Base-by-base conservation (phyloP, 2,888 invertebrate species). In the Polyploca ridens region DNA sequence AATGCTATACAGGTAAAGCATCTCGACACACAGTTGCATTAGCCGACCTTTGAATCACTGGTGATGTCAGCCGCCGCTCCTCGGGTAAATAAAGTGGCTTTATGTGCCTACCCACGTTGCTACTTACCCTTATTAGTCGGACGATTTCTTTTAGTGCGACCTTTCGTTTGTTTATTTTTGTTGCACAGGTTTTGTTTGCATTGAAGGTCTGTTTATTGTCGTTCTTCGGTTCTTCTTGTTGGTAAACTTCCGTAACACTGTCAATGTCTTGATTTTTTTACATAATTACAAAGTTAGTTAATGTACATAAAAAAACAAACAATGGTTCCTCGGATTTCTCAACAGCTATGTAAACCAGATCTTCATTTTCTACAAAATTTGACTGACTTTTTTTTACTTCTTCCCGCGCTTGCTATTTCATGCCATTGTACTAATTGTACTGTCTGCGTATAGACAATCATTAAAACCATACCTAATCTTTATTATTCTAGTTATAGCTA, bases 31-130 rank as follows among this genome's bases (percentile, higher is more conserved):
- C 72, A 71, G 70, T 71, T 72, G 69, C 76, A 74, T 64, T 69
- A 66, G 58, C 58, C 66, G 69, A 82, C 79, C 80, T 78, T 82
- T 74, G 67, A 81, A 74, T 68, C 71, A 71, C 66, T 72, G 84
- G 69, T 87, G 88, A 87, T 84, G 82, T 87, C 88, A 87, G 64
- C 64, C 60, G 73, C 79, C 84, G 75, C 82, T 78, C 83, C 84
- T 81, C 73, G 62, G 64, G 71, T 72, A 74, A 76, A 72, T 67
- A 58, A 58, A 66, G 65, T 63, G 61, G 65, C 65, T 75, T 70
- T 76, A 69, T 71, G 64, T 70, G 65, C 65, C 78, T 70, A 72
- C 85, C 81, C 73, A 83, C 85, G 68, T 76, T 64, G 63, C 76
- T 74, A 70, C 77, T 78, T 74, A 77, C 79, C 81, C 81, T 82